Percentiles rank a stretch among this genome's conserved stretches.
These are phyloP conservation scores for Drymonia ruficornis DNA, from an alignment of 2,888 invertebrate species.

Conservation along the genomic window DNA sequence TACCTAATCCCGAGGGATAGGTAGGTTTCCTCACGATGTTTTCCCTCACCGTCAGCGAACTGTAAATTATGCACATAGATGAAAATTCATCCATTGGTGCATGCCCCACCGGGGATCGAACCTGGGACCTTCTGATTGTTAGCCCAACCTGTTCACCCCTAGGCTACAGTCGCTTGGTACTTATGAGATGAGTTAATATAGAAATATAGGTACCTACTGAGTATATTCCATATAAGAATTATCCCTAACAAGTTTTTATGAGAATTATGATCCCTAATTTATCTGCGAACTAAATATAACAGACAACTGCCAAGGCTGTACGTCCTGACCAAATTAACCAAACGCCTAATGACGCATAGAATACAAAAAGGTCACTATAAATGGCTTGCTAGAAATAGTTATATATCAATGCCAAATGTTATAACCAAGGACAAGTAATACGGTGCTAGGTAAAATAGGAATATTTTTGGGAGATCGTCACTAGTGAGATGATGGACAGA, in stretches of 20 bases:
- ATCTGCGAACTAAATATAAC: background rate
- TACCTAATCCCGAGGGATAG: too few relatives aligned
- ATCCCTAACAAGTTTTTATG: background rate
- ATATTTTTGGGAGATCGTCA: background rate
- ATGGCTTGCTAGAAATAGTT: constrained; percentile 3
- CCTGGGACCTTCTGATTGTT: too few relatives aligned
- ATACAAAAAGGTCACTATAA: background rate
- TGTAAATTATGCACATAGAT: too few relatives aligned
- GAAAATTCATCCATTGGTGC: too few relatives aligned
- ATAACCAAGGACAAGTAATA: background rate
- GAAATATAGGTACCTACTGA: too few relatives aligned
- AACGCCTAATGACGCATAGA: constrained; percentile 1
- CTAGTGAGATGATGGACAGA: background rate
- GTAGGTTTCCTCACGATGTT: too few relatives aligned
- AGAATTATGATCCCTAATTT: background rate
- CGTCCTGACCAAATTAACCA: background rate
- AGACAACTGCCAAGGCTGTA: background rate
- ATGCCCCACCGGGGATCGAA: too few relatives aligned
- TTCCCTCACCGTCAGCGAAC: too few relatives aligned
- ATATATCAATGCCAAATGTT: background rate
- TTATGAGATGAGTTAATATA: too few relatives aligned
- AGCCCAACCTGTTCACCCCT: too few relatives aligned
- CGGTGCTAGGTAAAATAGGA: background rate
- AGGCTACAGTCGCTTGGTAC: too few relatives aligned
- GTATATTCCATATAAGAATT: too few relatives aligned